Base-by-base conservation (phyloP, 2,888 invertebrate species). In the Megastigmus dorsalis region DNA sequence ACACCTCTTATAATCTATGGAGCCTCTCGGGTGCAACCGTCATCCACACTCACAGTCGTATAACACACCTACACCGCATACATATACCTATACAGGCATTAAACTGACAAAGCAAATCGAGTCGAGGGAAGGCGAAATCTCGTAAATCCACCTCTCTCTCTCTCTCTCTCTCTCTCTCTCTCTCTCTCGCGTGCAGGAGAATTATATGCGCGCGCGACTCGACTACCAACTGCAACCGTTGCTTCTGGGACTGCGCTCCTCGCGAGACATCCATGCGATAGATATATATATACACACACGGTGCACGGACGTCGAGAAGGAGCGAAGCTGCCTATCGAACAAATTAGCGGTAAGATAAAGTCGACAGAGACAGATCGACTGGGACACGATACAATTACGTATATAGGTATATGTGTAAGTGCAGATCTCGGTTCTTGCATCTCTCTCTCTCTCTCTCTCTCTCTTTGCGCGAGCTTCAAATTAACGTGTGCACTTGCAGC, bases 301-400 rank as follows among this genome's bases (percentile, higher is more conserved):
- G 41, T 41, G 13, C n/a, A 9, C 41, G 41, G 13, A 13, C 7
- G n/a, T n/a, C 28, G n/a, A n/a, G n/a, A 28, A 43, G 18, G 52
- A 60, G n/a, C n/a, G 70, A 52, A 73, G 76, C 79, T 77, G 80
- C 59, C 80, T 81, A 82, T 82, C 82, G 85, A 83, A 84, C 84
- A 86, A 86, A 86, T 87, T 86, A 85, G 85, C 81, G 79, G 78
- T 73, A 77, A 81, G 86, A 86, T 87, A 86, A 86, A 82, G 80
- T 80, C 84, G 87, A 86, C 86, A 85, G 85, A 85, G 86, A 87
- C 82, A 81, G 83, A 87, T 86, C 82, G 85, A 68, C 57, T 59
- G 63, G 77, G 80, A 79, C 79, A 75, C 78, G 73, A 76, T 83
- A 85, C 84, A 85, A 86, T 85, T 86, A 84, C 60, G 36, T 30